A percentile compares a stretch with the other conserved stretches of the same genome.
Evolutionary conservation across 2,888 invertebrate genomes (phyloP).

Genomic region (Callyntrura sp.): DNA sequence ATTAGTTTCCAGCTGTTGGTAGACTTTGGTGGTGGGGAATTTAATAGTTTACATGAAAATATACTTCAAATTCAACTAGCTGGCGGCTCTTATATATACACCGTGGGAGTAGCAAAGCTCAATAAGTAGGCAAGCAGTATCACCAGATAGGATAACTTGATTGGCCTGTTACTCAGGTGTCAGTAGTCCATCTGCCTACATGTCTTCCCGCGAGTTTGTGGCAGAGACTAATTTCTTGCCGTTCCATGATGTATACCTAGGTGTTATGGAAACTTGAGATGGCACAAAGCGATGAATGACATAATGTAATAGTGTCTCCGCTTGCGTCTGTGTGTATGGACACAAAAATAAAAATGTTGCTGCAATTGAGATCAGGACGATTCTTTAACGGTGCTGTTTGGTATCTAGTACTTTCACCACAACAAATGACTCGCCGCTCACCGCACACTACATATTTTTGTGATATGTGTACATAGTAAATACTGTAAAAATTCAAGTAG

Average conservation of each 20-base stretch:
- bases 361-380: too few species aligned
- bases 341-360: slow-evolving; percentile 7
- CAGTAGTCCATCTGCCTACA: not conserved
- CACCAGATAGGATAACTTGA: not conserved
- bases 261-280: slow-evolving; percentile 40
- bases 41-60: not conserved
- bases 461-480: not conserved
- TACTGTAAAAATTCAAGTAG: not conserved
- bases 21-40: not conserved
- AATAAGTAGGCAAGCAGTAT: too few species aligned
- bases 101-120: not conserved
- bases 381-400: not conserved
- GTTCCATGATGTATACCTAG: too few species aligned
- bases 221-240: slow-evolving; percentile 1
- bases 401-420: not conserved
- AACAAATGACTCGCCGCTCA: not conserved
- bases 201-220: not conserved
- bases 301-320: slow-evolving; percentile 2
- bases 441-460: too few species aligned
- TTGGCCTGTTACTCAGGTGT: not conserved
- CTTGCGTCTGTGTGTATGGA: too few species aligned
- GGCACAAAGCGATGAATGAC: slow-evolving; percentile 20
- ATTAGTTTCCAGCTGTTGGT: not conserved
- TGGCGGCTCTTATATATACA: not conserved
- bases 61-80: not conserved